Percentiles rank a stretch among this genome's conserved stretches.
phyloP scores from a whole-genome alignment of 2,888 invertebrate genomes.

The Troilus luridus region DNA sequence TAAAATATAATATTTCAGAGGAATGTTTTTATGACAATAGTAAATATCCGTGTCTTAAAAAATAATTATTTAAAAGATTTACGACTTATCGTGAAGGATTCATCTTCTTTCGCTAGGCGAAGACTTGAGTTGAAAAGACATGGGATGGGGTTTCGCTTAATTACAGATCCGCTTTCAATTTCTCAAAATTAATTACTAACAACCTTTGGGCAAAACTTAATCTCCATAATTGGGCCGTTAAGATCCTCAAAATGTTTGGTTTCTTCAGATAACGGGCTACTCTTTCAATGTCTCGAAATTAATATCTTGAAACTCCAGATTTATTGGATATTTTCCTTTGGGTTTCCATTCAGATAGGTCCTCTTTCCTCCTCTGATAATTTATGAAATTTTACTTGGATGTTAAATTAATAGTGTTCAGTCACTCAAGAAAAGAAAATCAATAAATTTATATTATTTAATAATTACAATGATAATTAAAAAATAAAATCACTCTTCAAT shows the following conservation, averaged over 20 bases:
- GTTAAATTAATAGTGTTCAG: background rate
- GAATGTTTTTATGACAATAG: too few relatives aligned
- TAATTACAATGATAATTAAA: background rate
- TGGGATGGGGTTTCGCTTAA: constrained; percentile 6
- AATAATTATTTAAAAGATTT: background rate
- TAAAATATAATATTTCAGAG: too few relatives aligned
- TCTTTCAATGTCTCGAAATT: constrained; percentile 13
- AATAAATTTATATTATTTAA: background rate
- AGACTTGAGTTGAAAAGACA: constrained; percentile 6
- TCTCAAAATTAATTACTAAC: constrained; percentile 36
- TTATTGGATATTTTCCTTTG: constrained; percentile 31
- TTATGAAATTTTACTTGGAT: background rate
- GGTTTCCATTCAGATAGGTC: constrained; percentile 4
- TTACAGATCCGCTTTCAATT: constrained; percentile 38
- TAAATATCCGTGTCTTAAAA: too few relatives aligned
- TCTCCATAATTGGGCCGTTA: constrained; percentile 30
- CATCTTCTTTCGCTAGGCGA: background rate
- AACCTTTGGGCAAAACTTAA: constrained; percentile 25
- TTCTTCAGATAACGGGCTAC: constrained; percentile 26
- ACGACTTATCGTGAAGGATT: background rate
- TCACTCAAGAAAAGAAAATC: background rate
- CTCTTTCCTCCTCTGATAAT: constrained; percentile 26
- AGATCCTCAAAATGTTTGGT: constrained; percentile 33
- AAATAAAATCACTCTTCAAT: too few relatives aligned
- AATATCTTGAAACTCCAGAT: constrained; percentile 1